Evolutionary conservation across 2,888 invertebrate genomes (phyloP).

Genomic region (Eudemis profundana): DNA sequence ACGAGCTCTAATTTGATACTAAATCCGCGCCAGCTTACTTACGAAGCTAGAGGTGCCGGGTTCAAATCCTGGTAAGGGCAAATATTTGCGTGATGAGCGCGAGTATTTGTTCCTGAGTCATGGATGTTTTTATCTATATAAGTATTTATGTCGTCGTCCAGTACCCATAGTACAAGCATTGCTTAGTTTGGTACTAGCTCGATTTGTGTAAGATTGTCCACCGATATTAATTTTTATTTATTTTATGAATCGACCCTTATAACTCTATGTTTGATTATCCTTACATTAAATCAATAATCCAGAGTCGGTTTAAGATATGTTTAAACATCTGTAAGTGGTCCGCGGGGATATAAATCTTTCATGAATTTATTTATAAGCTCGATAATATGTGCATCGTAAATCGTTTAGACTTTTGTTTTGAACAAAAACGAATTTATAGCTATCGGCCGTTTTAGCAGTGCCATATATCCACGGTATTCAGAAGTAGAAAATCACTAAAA

Average conservation of each 20-base stretch:
- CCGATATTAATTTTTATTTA: slow-evolving; percentile 5
- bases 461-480: neutral
- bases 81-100: too few relatives aligned
- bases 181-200: too few relatives aligned
- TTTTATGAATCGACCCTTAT: slow-evolving; percentile 12
- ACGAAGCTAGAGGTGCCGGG: too few relatives aligned
- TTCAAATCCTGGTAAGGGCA: too few relatives aligned
- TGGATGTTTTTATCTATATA: too few relatives aligned
- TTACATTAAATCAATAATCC: slow-evolving; percentile 23
- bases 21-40: too few relatives aligned
- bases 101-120: too few relatives aligned
- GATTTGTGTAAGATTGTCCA: too few relatives aligned
- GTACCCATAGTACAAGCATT: too few relatives aligned
- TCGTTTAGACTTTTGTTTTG: slow-evolving; percentile 32
- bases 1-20: too few relatives aligned
- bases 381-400: slow-evolving; percentile 37
- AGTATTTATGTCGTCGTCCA: too few relatives aligned
- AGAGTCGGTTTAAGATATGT: slow-evolving; percentile 6
- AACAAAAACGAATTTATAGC: slow-evolving; percentile 27
- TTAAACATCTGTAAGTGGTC: slow-evolving; percentile 21
- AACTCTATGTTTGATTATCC: too few relatives aligned
- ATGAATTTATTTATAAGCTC: slow-evolving; percentile 36
- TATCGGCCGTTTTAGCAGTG: slow-evolving; percentile 9
- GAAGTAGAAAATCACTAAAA: neutral
- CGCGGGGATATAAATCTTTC: slow-evolving; percentile 32